phyloP scores from a whole-genome alignment of 2,888 invertebrate species.

The Zygaena filipendulae region DNA sequence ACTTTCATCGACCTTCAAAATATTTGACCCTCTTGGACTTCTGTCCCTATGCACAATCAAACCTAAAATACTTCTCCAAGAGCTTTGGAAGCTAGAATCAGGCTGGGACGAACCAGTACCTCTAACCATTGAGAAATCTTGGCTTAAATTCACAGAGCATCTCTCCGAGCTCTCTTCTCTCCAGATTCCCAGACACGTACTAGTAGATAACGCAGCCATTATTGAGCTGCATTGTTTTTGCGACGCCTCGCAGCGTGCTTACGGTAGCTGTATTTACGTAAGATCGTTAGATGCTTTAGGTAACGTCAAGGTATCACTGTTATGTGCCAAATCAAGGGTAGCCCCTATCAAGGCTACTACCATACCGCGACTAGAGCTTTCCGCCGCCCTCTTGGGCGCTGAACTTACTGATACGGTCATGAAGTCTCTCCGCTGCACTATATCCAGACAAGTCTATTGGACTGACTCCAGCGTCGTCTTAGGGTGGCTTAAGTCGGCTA shows the following conservation, averaged over 20 bases:
- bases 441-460: slow-evolving; percentile 11
- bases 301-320: background rate
- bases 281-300: slow-evolving; percentile 1
- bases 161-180: background rate
- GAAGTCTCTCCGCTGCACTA: too few species aligned
- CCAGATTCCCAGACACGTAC: background rate
- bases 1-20: slow-evolving; percentile 11
- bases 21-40: slow-evolving; percentile 17
- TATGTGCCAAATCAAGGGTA: slow-evolving; percentile 8
- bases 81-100: slow-evolving; percentile 10
- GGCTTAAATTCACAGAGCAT: too few species aligned
- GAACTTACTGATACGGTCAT: slow-evolving; percentile 5
- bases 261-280: slow-evolving; percentile 7
- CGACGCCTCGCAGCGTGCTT: slow-evolving; percentile 6
- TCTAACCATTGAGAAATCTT: slow-evolving; percentile 1
- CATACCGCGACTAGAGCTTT: slow-evolving; percentile 10
- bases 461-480: slow-evolving; percentile 10
- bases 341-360: slow-evolving; percentile 7
- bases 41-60: too few species aligned
- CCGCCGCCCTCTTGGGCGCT: slow-evolving; percentile 5
- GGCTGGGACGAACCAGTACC: slow-evolving; percentile 15
- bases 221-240: slow-evolving; percentile 7
- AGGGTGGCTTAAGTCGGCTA: slow-evolving; percentile 8
- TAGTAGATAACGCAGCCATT: background rate
- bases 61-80: slow-evolving; percentile 16